phyloP scores from a whole-genome alignment of 1,140 invertebrate genomes.

The Catajapyx aquilonaris region DNA sequence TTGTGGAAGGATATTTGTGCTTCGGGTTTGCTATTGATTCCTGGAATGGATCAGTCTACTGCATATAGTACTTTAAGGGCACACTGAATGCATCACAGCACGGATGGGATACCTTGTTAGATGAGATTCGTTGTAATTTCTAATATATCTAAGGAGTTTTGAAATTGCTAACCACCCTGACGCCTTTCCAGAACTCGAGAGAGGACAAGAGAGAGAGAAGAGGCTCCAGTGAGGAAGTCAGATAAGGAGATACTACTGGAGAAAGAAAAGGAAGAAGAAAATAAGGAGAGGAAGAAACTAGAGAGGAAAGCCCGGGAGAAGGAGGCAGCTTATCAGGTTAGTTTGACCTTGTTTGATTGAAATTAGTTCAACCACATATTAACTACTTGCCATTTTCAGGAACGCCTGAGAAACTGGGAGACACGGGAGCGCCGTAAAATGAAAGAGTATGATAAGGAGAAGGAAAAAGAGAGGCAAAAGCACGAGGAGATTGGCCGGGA shows the following conservation, averaged over 20 bases:
- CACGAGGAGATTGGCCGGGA: slow-evolving; percentile 71
- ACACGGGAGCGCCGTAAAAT: slow-evolving; percentile 73
- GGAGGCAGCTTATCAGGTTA: slow-evolving; percentile 80
- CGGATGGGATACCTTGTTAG: too few relatives aligned
- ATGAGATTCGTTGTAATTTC: too few relatives aligned
- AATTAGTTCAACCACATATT: slow-evolving; percentile 3
- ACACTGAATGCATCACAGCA: too few relatives aligned
- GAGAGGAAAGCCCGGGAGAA: slow-evolving; percentile 82
- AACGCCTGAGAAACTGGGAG: slow-evolving; percentile 70
- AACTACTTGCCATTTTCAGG: slow-evolving; percentile 12
- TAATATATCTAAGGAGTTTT: not conserved
- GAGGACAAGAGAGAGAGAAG: slow-evolving; percentile 19
- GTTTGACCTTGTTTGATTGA: slow-evolving; percentile 18
- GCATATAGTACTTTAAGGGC: too few relatives aligned
- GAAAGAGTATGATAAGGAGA: slow-evolving; percentile 81
- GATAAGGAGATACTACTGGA: slow-evolving; percentile 42
- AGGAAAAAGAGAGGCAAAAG: slow-evolving; percentile 57
- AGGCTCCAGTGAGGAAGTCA: slow-evolving; percentile 22
- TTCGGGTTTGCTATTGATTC: too few relatives aligned
- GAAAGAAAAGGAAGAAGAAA: slow-evolving; percentile 77
- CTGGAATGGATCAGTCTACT: too few relatives aligned
- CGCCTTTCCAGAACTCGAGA: slow-evolving; percentile 6
- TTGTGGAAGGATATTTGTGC: too few relatives aligned
- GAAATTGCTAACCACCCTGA: not conserved
- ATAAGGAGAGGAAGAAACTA: slow-evolving; percentile 66